Base-by-base conservation (phyloP, 2,797 vertebrate species). In the Leptatherina wallacei region DNA sequence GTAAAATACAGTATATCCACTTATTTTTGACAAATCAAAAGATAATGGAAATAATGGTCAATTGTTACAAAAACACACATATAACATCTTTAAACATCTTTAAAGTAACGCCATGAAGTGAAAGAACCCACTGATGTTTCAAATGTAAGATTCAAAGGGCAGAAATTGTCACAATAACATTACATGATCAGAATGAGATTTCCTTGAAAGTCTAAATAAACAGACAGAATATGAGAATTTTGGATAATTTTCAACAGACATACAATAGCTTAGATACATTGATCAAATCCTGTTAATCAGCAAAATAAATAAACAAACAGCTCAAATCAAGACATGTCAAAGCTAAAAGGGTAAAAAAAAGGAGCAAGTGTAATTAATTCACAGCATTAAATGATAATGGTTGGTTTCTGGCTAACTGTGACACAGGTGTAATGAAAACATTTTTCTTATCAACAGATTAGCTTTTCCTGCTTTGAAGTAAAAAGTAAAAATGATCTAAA, bases 131-230 rank as follows among this genome's bases (percentile, higher is more conserved):
- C 73, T 70, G 22, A 47, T 73, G 3, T 63, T 71, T 73, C 42
- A 42, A 16, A 18, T 16, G 14, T 7, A 38, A 11, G 12, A 38
- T 38, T 42, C 40, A 42, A 62, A 71, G 72, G 69, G 62, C 75
- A 73, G 22, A 81, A 66, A 74, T 68, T 68, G 69, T 54, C 32
- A 59, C 67, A 77, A 82, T 71, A 69, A 79, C 58, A 71, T 64
- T 8, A 65, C 38, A 81, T 61, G 51, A 56, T 61, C 8, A 56
- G 2, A 57, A 56, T 24, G 30, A 75, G 14, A 14, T 74, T 74
- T 8, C 38, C 35, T 11, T 35, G 1, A 65, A 51, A 44, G 3
- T 44, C 64, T 0, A 40, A 71, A 32, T 35, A 30, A 55, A 64
- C 32, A 29, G 14, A 42, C 16, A 67, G n/a, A 29, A 58, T 14